Evolutionary conservation across 2,888 invertebrate genomes (phyloP).

Genomic region (Asteroscopus sphinx): DNA sequence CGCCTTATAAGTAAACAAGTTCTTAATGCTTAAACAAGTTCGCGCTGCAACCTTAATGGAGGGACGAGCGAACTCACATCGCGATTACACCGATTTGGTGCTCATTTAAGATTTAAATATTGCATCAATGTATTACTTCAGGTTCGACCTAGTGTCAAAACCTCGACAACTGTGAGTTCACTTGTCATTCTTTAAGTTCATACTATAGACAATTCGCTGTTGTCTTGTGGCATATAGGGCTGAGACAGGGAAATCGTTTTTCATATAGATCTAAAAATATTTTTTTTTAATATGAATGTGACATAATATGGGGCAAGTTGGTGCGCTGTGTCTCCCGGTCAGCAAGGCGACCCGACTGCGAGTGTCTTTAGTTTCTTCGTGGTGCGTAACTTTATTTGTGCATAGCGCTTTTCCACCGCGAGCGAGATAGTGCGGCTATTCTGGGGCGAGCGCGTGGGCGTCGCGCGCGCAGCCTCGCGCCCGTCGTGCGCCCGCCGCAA

Average conservation of each 20-base stretch:
- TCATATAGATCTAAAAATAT: constrained; percentile 3
- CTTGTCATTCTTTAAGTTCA: constrained; percentile 59
- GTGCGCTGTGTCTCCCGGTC: constrained; percentile 51
- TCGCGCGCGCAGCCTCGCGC: constrained; percentile 56
- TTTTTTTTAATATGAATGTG: constrained; percentile 28
- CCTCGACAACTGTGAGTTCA: constrained; percentile 62
- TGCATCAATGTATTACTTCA: constrained; percentile 63
- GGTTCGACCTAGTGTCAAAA: constrained; percentile 56
- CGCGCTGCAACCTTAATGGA: constrained; percentile 82
- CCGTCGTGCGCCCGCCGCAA: constrained; percentile 57
- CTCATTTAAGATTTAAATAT: constrained; percentile 69
- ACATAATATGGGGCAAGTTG: constrained; percentile 52
- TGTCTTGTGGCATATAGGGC: constrained; percentile 26
- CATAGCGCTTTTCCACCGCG: constrained; percentile 84
- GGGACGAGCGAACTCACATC: constrained; percentile 73
- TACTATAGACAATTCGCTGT: constrained; percentile 69
- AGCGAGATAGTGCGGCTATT: constrained; percentile 84
- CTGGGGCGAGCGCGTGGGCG: constrained; percentile 81
- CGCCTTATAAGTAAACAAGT: constrained; percentile 87
- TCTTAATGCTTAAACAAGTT: constrained; percentile 77
- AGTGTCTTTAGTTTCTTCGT: constrained; percentile 80
- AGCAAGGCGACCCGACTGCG: constrained; percentile 65
- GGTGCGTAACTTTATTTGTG: constrained; percentile 84
- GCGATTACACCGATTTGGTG: constrained; percentile 59
- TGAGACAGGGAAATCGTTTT: constrained; percentile 18